Percentiles rank a stretch among this genome's conserved stretches.
These are phyloP conservation scores for Scortum barcoo DNA, from an alignment of 2,113 vertebrate species.

Conservation along the genomic window DNA sequence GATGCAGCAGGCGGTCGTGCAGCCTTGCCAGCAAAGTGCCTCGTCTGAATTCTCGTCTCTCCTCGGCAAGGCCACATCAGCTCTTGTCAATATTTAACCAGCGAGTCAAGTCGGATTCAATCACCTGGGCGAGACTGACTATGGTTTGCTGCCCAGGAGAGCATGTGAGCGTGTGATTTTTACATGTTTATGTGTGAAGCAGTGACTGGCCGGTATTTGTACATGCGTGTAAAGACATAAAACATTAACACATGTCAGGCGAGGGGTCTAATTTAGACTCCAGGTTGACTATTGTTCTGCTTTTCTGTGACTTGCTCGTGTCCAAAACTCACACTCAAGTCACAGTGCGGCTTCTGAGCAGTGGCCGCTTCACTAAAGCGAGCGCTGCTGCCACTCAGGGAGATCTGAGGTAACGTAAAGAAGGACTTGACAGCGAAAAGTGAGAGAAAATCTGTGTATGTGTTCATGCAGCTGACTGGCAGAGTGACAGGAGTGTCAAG, in stretches of 20 bases:
- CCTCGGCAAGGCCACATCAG: constrained; percentile 55
- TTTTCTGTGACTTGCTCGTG: neutral
- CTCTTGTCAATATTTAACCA: constrained; percentile 91
- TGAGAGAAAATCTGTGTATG: constrained; percentile 4
- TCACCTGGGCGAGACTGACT: constrained; percentile 77
- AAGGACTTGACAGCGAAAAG: constrained; percentile 22
- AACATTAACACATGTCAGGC: constrained; percentile 54
- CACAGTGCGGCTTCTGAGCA: constrained; percentile 20
- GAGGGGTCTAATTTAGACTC: constrained; percentile 23
- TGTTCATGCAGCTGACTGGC: constrained; percentile 38
- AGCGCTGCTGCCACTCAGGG: constrained; percentile 13
- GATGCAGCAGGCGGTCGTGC: constrained; percentile 69
- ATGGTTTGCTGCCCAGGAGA: constrained; percentile 54
- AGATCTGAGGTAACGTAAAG: constrained; percentile 22
- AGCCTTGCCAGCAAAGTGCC: constrained; percentile 64
- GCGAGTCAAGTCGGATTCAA: constrained; percentile 84
- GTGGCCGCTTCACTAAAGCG: constrained; percentile 1
- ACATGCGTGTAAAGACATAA: constrained; percentile 41
- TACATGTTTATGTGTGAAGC: constrained; percentile 40
- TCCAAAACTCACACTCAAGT: constrained; percentile 47
- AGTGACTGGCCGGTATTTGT: constrained; percentile 19
- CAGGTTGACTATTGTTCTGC: neutral
- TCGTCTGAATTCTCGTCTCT: constrained; percentile 52
- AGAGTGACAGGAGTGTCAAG: constrained; percentile 22
- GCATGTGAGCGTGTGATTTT: constrained; percentile 37